Evolutionary conservation across 2,797 vertebrate species (phyloP).

Genomic region (Huso huso): DNA sequence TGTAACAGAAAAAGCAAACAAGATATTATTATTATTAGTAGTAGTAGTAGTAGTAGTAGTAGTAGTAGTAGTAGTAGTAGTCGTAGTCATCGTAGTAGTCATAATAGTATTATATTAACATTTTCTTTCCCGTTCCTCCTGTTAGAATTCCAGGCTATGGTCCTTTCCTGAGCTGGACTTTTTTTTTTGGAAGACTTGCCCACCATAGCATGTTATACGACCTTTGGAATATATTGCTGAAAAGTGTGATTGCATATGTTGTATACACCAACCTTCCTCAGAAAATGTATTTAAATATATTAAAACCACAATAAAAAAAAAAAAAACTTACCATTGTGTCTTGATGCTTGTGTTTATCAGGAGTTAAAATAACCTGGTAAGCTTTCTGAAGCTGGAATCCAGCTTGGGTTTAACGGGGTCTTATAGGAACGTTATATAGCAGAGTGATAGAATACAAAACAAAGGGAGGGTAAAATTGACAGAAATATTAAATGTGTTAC

Average conservation of each 20-base stretch:
- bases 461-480: no score
- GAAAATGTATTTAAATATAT: slow-evolving; percentile 28
- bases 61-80: no score
- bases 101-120: no score
- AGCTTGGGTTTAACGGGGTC: no score
- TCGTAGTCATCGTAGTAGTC: no score
- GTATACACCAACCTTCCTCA: slow-evolving; percentile 20
- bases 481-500: no score
- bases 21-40: no score
- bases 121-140: slow-evolving; percentile 18
- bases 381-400: background rate
- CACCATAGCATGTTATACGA: slow-evolving; percentile 24
- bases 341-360: background rate
- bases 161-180: slow-evolving; percentile 67
- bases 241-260: slow-evolving; percentile 11
- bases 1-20: no score
- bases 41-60: no score
- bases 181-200: slow-evolving; percentile 28
- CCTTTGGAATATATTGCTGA: slow-evolving; percentile 27
- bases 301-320: slow-evolving; percentile 39
- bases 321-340: slow-evolving; percentile 31
- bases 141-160: slow-evolving; percentile 87
- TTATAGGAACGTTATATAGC: no score
- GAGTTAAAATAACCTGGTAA: background rate
- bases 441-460: no score